Percentiles rank a stretch among this genome's conserved stretches.
phyloP scores from a whole-genome alignment of 1,140 invertebrate genomes.

The Cheumatopsyche charites region DNA sequence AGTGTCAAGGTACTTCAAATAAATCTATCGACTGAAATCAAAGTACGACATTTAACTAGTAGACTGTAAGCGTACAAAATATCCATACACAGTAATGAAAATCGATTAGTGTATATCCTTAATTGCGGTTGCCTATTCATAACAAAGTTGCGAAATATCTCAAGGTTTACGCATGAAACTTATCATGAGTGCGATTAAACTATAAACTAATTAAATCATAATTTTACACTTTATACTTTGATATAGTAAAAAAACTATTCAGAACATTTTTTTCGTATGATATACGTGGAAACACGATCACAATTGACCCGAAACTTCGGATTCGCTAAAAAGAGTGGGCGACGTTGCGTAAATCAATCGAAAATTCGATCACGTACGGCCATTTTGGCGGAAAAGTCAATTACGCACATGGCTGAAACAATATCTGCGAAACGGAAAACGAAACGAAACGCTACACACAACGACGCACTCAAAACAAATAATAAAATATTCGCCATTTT shows the following conservation, averaged over 20 bases:
- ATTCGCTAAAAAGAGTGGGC: conserved; percentile 21
- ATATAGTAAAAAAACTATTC: no score
- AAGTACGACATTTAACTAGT: not conserved
- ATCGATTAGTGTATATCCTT: conserved; percentile 15
- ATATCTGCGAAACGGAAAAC: conserved; percentile 17
- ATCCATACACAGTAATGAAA: conserved; percentile 7
- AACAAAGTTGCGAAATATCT: not conserved
- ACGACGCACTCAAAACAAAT: no score
- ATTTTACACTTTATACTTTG: no score
- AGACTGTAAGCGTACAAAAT: not conserved
- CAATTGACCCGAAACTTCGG: conserved; percentile 20
- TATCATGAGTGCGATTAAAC: no score
- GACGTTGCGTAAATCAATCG: conserved; percentile 26
- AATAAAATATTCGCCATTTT: no score
- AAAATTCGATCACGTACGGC: conserved; percentile 26
- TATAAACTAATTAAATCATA: no score
- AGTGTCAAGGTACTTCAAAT: not conserved
- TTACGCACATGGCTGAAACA: conserved; percentile 27
- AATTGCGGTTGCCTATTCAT: not conserved
- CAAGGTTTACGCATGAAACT: not conserved
- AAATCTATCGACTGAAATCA: not conserved
- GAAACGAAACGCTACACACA: not conserved
- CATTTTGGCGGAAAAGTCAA: conserved; percentile 26
- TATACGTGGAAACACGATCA: not conserved
- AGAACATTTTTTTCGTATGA: no score